These are phyloP conservation scores for Montipora foliosa DNA, from an alignment of 64 coral and sea anemone species.

Conservation along the genomic window DNA sequence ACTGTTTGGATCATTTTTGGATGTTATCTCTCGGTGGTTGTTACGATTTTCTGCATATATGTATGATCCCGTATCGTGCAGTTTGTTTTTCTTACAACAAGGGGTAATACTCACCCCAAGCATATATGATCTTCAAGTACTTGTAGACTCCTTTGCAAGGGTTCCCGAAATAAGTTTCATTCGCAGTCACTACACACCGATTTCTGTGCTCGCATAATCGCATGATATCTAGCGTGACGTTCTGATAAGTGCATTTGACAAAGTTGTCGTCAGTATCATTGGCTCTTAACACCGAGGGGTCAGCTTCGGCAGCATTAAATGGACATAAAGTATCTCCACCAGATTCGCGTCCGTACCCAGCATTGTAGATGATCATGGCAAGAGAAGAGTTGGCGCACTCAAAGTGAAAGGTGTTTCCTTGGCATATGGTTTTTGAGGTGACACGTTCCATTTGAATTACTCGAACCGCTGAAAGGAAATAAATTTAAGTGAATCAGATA, in stretches of 20 bases:
- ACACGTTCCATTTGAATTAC: constrained; percentile 1
- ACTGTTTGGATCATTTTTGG: no score
- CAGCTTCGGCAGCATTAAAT: background rate
- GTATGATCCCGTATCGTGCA: no score
- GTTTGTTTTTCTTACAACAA: no score
- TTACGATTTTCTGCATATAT: no score
- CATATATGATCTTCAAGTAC: constrained; percentile 76
- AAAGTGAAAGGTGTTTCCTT: constrained; percentile 6
- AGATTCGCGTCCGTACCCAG: constrained; percentile 54
- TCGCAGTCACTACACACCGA: constrained; percentile 15
- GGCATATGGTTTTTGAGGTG: constrained; percentile 26
- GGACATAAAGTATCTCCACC: constrained; percentile 45
- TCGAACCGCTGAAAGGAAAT: constrained; percentile 38
- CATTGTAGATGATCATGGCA: constrained; percentile 76
- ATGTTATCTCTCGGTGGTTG: no score
- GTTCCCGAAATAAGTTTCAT: constrained; percentile 46
- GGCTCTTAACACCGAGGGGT: background rate
- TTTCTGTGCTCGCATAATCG: constrained; percentile 60
- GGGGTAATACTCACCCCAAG: constrained; percentile 73
- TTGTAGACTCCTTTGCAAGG: constrained; percentile 77
- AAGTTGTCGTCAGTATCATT: background rate
- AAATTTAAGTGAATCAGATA: no score
- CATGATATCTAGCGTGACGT: constrained; percentile 35
- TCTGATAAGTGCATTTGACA: background rate
- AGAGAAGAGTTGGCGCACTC: constrained; percentile 66